Base-by-base conservation (phyloP, 2,888 invertebrate genomes). In the Xylocampa areola region DNA sequence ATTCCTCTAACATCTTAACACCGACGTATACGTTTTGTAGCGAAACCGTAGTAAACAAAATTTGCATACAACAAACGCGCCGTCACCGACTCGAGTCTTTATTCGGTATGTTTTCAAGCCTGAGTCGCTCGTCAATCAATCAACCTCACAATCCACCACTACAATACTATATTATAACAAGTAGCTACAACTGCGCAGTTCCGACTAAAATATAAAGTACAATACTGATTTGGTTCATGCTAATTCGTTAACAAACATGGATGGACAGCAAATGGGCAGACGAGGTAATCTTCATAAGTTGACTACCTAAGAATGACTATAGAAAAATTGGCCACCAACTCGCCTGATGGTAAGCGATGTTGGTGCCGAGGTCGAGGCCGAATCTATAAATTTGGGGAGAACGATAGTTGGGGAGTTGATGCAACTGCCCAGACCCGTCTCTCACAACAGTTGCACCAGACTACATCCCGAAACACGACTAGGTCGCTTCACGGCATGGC, bases 101-200 rank as follows among this genome's bases (percentile, higher is more conserved):
- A 39, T 49, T 54, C 40, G 33, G 57, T 39, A 29, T 60, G 64
- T 63, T 68, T 45, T 37, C 37, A 53, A 36, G 51, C 39, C 40
- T 43, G 33, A 32, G 39, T 32, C 11, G 33, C 27, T 23, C 44
- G 58, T 65, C 73, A 62, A 74, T 74, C 77, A 77, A 68, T 60
- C 66, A 49, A 13, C 4, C 43, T 55, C 54, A 53, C 65, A 61
- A 40, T 33, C 51, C 11, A 47, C 17, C 21, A 32, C 17, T 35
- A 11, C 19, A 23, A 47, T 17, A 32, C 17, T 35, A 11, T 23
- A 23, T 44, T 36, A 17, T 39, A 41, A 52, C 44, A 48, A 59
- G 45, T 40, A 39, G 17, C 16, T 57, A 60, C 50, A 61, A 72
- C 58, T 75, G 67, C 76, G 75, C 62, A 68, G 66, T 68, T 51